phyloP scores from a whole-genome alignment of 2,797 vertebrate species.

The Onychomys torridus region DNA sequence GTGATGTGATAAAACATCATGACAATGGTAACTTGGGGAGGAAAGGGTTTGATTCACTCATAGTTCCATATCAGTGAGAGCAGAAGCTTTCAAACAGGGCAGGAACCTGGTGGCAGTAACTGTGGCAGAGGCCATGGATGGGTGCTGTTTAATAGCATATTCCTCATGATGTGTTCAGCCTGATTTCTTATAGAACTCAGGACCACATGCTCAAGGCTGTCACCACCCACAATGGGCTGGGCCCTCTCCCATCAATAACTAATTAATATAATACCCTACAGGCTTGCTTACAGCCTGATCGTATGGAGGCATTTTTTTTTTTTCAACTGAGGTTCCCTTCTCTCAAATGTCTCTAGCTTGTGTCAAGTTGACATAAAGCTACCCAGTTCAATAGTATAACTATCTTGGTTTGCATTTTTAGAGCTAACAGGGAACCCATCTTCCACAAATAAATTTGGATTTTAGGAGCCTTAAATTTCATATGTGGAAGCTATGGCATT shows the following conservation, averaged over 20 bases:
- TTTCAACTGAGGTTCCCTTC: neutral
- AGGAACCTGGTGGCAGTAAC: neutral
- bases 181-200: neutral
- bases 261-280: neutral
- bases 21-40: neutral
- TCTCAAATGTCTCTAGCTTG: neutral
- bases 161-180: neutral
- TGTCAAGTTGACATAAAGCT: neutral
- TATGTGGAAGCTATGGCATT: neutral
- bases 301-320: too few relatives aligned
- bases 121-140: neutral
- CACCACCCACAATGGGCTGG: neutral
- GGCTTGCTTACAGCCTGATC: neutral
- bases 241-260: neutral
- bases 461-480: conserved; percentile 47
- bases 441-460: conserved; percentile 40
- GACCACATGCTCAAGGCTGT: neutral
- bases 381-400: neutral
- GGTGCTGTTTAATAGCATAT: neutral
- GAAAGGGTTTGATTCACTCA: neutral
- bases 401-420: conserved; percentile 34
- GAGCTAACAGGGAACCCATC: neutral
- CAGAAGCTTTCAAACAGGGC: neutral
- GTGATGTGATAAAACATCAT: neutral
- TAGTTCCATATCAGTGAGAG: neutral